phyloP scores from a whole-genome alignment of 1,140 invertebrate species.

The Formica selysi region DNA sequence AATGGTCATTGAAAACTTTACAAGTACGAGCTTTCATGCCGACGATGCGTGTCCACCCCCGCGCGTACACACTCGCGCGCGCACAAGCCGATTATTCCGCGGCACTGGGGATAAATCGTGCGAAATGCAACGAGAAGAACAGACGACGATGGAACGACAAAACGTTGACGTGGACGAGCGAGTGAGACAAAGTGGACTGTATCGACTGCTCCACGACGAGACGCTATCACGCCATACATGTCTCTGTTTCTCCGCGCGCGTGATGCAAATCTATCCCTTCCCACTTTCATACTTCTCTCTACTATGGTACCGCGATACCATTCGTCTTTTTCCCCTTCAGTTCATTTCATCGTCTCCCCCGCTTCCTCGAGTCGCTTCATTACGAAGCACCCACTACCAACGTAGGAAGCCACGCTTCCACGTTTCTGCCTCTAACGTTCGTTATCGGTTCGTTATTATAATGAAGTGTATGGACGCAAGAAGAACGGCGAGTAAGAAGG shows the following conservation, averaged over 20 bases:
- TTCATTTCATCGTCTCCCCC: background rate
- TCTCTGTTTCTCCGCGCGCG: background rate
- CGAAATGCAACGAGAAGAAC: background rate
- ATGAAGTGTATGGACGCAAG: background rate
- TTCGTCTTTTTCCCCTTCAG: background rate
- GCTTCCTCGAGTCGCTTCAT: background rate
- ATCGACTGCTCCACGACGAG: background rate
- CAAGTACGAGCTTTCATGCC: constrained; percentile 19
- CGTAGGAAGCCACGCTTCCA: constrained; percentile 2
- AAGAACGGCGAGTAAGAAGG: background rate
- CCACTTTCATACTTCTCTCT: background rate
- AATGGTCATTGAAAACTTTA: constrained; percentile 26
- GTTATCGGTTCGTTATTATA: constrained; percentile 34
- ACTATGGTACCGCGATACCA: background rate
- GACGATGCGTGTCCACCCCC: background rate
- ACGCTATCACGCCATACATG: constrained; percentile 41
- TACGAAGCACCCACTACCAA: background rate
- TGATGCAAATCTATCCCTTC: constrained; percentile 47
- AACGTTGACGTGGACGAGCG: background rate
- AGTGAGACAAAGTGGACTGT: background rate
- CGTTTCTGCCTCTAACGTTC: constrained; percentile 6
- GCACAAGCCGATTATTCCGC: background rate
- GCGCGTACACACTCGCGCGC: background rate
- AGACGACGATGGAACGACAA: background rate
- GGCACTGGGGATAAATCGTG: background rate